Evolutionary conservation across 2,113 vertebrate genomes (phyloP).

Genomic region (Opisthocomus hoazin): DNA sequence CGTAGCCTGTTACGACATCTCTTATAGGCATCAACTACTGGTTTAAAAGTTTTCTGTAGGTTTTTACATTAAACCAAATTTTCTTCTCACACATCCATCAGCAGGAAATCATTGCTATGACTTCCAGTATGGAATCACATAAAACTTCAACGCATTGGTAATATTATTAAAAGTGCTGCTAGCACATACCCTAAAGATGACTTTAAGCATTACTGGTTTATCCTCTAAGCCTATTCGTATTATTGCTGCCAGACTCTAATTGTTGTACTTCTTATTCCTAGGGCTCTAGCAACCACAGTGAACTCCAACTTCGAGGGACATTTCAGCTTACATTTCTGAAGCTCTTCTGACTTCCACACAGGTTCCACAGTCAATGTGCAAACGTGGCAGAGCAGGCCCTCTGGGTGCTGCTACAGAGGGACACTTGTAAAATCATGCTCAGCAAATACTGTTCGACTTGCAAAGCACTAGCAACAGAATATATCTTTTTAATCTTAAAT

Average conservation of each 20-base stretch:
- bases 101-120: neutral
- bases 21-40: neutral
- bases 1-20: neutral
- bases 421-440: neutral
- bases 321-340: neutral
- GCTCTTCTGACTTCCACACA: neutral
- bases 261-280: neutral
- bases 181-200: neutral
- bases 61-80: neutral
- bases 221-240: neutral
- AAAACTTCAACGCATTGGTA: neutral
- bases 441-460: neutral
- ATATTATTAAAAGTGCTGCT: neutral
- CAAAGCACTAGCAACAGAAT: neutral
- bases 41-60: neutral
- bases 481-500: neutral
- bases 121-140: neutral
- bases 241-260: neutral
- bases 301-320: neutral
- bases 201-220: neutral
- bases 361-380: neutral
- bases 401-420: neutral
- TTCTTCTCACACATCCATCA: neutral
- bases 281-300: neutral
- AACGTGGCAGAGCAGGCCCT: accelerated